Evolutionary conservation across 2,113 vertebrate species (phyloP).

Genomic region (Cathartes aura): DNA sequence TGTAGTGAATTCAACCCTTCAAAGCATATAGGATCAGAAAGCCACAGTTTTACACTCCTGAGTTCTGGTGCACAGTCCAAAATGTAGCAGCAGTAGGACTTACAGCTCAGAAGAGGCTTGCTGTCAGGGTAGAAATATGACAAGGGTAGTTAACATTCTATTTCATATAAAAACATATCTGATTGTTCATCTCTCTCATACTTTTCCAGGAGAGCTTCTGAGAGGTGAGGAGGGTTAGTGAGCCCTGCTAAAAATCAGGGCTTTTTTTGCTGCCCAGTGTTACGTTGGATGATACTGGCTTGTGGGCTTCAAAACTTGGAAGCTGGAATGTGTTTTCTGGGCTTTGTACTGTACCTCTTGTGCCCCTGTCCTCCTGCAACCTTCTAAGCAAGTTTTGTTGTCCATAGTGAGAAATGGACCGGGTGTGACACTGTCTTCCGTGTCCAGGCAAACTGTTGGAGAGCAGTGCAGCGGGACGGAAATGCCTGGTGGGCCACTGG

Average conservation of each 20-base stretch:
- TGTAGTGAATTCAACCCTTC: neutral
- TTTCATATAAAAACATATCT: neutral
- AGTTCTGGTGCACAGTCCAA: neutral
- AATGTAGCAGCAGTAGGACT: neutral
- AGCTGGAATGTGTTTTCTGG: neutral
- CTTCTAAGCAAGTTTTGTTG: neutral
- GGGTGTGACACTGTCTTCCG: neutral
- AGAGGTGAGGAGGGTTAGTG: neutral
- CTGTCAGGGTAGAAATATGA: neutral
- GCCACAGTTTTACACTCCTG: neutral
- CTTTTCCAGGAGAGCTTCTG: neutral
- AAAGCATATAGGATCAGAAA: neutral
- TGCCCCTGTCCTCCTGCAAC: neutral
- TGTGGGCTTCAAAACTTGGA: neutral
- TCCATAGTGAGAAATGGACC: neutral
- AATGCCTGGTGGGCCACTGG: neutral
- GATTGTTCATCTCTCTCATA: neutral
- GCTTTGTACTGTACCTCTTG: neutral
- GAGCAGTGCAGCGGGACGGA: rapidly evolving
- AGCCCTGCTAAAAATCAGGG: neutral
- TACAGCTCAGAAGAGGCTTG: neutral
- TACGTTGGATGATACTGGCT: neutral
- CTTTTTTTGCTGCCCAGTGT: neutral
- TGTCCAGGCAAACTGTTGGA: neutral
- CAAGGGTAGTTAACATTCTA: rapidly evolving